These are phyloP conservation scores for Hyaena hyaena DNA, from an alignment of 2,113 vertebrate species.

Conservation along the genomic window DNA sequence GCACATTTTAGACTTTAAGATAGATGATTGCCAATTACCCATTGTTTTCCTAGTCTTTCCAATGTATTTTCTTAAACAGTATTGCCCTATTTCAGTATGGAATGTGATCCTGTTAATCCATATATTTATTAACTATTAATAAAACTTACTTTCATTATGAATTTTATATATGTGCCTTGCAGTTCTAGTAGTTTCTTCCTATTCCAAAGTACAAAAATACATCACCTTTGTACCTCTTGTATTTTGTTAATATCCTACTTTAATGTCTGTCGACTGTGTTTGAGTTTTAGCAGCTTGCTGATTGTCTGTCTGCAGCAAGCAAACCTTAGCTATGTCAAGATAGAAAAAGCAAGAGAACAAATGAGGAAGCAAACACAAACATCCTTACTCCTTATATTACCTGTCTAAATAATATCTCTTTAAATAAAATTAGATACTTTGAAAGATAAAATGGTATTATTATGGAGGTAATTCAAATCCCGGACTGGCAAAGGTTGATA, in stretches of 20 bases:
- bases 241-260: neutral
- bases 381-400: neutral
- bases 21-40: neutral
- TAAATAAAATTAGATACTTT: neutral
- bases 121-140: neutral
- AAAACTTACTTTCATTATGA: neutral
- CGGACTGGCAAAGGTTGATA: neutral
- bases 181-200: neutral
- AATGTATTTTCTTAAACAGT: neutral
- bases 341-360: neutral
- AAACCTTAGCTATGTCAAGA: neutral
- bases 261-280: neutral
- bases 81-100: neutral
- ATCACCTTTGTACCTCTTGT: neutral
- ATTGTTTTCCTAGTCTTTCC: neutral
- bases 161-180: neutral
- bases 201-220: neutral
- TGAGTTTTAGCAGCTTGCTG: neutral
- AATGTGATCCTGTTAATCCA: neutral
- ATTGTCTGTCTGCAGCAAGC: slow-evolving; percentile 15
- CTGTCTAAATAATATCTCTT: neutral
- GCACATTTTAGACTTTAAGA: slow-evolving; percentile 32
- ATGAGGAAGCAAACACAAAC: neutral
- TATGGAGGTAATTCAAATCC: neutral
- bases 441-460: neutral